Evolutionary conservation across 2,797 vertebrate species (phyloP), one percentile per base, ranked within the genome.

Genomic region (Sciurus vulgaris): DNA sequence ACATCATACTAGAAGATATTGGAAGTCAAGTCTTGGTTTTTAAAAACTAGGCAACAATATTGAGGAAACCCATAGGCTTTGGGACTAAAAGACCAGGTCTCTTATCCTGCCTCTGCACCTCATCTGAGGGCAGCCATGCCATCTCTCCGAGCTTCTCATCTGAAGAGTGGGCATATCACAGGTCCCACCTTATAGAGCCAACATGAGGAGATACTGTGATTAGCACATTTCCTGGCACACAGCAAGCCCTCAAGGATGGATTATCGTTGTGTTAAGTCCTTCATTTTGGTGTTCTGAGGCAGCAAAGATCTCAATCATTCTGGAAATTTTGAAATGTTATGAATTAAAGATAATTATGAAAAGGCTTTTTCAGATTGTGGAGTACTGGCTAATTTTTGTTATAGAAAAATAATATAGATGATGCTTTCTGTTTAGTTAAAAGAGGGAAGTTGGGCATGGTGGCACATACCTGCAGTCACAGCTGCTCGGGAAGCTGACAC

Each of bases 81-180:
- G 67, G 67, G 51, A 14, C 24, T 73, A 14, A 0, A 13, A 28
- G 38, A 33, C 56, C 49, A 30, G 63, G 56, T 11, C 11, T 74
- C 49, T 72, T 77, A 72, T 54, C 26, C 13, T 69, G 14, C 26
- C 6, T 93, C 70, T 56, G 33, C 22, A 12, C 81, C 7, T 77
- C 17, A 3, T 54, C n/a, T n/a, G 30, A 56, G 51, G 79, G 70
- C 35, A 82, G 47, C 44, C 33, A 20, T 47, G 56, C 11, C 8
- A 15, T 74, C 49, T 81, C 38, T 47, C 91, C 44, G 70, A 94
- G n/a, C 91, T 79, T 89, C 51, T 93, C 77, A 73, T 69, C 49
- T 38, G 11, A 88, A 69, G 73, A 70, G 24, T 67, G 54, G 13
- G 38, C 41, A 59, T 61, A 33, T 63, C 11, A 5, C 13, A 26